Conservation (phyloP, 2,797 vertebrate species). For the Hemitrygon akajei region DNA sequence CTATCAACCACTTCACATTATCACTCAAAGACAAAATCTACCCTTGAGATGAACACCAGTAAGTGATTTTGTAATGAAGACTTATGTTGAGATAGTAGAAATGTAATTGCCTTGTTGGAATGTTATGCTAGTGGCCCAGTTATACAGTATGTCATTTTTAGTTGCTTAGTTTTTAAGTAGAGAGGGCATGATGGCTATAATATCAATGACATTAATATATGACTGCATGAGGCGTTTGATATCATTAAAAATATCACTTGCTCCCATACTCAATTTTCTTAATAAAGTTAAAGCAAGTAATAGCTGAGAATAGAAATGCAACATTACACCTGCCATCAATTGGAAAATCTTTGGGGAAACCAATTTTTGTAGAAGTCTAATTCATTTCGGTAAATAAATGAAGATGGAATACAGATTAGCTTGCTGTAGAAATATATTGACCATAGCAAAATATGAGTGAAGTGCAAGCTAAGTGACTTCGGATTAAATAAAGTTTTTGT, state of each 20-base stretch:
- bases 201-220: not conserved
- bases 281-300: slow-evolving; percentile 10
- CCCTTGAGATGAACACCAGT: not conserved
- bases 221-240: not conserved
- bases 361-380: not conserved
- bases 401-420: not conserved
- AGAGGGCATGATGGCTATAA: not conserved
- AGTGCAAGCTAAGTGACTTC: not conserved
- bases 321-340: not conserved
- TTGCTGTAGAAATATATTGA: not conserved
- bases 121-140: not conserved
- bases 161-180: not conserved
- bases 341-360: not conserved
- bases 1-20: not conserved
- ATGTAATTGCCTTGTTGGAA: not conserved
- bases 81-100: not conserved
- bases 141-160: not conserved
- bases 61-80: not conserved
- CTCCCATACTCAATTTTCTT: not conserved
- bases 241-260: not conserved
- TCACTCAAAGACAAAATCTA: not conserved
- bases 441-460: not conserved
- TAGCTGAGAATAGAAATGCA: not conserved
- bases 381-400: not conserved
- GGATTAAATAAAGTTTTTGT: slow-evolving; percentile 3